phyloP scores from a whole-genome alignment of 2,113 vertebrate genomes.

The Muntiacus muntjak region DNA sequence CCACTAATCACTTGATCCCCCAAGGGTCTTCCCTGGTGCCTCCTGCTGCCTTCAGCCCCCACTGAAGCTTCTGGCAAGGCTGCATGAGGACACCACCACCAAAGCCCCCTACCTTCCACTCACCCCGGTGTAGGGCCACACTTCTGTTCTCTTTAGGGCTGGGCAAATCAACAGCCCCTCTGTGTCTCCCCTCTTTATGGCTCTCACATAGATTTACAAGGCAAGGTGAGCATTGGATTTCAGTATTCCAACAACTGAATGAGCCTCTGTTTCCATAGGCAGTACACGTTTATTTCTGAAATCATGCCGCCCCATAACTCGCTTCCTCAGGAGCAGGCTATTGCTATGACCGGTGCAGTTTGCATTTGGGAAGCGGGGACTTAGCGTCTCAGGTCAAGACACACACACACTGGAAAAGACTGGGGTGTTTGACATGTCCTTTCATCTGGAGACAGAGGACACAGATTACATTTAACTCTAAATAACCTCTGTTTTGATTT shows the following conservation, averaged over 20 bases:
- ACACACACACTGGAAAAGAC: background rate
- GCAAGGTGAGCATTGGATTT: background rate
- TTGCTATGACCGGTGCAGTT: background rate
- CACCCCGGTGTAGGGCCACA: background rate
- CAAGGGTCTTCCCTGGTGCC: background rate
- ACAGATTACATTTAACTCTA: constrained; percentile 31
- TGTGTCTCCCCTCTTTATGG: background rate
- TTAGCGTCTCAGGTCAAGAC: background rate
- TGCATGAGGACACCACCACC: accelerated
- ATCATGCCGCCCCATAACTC: background rate
- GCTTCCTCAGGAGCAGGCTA: accelerated
- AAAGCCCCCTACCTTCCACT: background rate
- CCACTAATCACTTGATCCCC: accelerated
- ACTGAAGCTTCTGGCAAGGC: background rate
- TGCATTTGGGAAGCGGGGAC: background rate
- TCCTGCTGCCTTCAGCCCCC: background rate
- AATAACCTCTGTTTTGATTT: constrained; percentile 61
- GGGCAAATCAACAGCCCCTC: background rate
- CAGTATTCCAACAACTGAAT: background rate
- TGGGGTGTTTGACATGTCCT: background rate
- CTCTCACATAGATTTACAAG: background rate
- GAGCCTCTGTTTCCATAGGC: background rate
- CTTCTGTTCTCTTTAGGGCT: background rate
- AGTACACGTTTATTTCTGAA: background rate
- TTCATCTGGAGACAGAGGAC: constrained; percentile 7